These are phyloP conservation scores for Gallinago nigripennis DNA, from an alignment of 2,797 vertebrate species.

Conservation along the genomic window DNA sequence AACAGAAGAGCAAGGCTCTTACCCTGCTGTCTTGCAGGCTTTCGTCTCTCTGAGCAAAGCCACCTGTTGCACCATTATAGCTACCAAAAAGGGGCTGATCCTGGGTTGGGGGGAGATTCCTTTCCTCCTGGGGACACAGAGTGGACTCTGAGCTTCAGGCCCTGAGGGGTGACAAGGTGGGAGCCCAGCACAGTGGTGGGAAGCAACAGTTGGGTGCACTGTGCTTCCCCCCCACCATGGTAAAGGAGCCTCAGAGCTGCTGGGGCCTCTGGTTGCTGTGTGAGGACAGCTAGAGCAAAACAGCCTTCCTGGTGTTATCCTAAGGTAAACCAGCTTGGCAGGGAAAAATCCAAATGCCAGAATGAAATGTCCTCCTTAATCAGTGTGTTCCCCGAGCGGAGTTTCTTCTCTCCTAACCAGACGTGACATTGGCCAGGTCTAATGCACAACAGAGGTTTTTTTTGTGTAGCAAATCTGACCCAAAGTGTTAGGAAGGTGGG, in stretches of 20 bases:
- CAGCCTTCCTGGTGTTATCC: background rate
- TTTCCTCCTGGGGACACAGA: background rate
- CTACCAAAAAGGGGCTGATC: background rate
- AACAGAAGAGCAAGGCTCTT: background rate
- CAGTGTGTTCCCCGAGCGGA: background rate
- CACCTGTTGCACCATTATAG: background rate
- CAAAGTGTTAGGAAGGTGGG: background rate
- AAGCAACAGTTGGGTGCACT: background rate
- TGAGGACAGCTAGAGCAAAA: background rate
- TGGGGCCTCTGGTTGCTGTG: background rate
- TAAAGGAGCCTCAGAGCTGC: background rate
- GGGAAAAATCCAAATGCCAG: background rate
- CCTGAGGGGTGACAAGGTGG: background rate
- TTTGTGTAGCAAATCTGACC: background rate
- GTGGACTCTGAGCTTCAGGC: background rate
- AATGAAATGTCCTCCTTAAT: constrained; percentile 12
- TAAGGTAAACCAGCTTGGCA: background rate
- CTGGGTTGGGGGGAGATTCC: no score
- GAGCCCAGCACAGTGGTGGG: background rate
- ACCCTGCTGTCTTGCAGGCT: background rate
- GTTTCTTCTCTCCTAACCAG: background rate
- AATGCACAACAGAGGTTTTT: background rate
- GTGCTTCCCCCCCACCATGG: background rate
- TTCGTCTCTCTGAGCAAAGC: background rate
- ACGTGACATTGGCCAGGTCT: background rate